These are phyloP conservation scores for Coccyzus lansbergi DNA, from an alignment of 2,797 vertebrate species.

Conservation along the genomic window DNA sequence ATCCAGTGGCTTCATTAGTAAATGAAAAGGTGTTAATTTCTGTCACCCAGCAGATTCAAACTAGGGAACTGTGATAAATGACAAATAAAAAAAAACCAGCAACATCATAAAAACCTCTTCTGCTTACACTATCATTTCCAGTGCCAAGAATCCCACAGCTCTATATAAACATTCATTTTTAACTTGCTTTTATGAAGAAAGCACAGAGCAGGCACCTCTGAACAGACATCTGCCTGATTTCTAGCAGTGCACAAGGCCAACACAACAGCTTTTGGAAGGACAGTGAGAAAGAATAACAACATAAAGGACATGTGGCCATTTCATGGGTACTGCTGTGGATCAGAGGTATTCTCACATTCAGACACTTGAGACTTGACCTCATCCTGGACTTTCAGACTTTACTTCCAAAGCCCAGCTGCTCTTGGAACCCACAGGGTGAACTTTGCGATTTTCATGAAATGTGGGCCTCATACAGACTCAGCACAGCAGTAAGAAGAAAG, in stretches of 20 bases:
- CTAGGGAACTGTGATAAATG: background rate
- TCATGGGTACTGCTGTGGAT: background rate
- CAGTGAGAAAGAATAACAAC: constrained; percentile 1
- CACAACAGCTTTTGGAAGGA: constrained; percentile 10
- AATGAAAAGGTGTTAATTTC: background rate
- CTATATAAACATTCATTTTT: constrained; percentile 30
- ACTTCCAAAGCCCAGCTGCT: constrained; percentile 4
- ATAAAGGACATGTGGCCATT: background rate
- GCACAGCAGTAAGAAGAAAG: background rate
- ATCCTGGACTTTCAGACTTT: background rate
- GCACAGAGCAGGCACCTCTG: background rate
- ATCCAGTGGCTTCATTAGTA: background rate
- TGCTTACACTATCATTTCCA: constrained; percentile 12
- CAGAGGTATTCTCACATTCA: background rate
- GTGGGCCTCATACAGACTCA: background rate
- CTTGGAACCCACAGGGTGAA: background rate
- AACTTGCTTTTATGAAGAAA: background rate
- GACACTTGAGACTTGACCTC: constrained; percentile 10
- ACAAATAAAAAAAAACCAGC: background rate
- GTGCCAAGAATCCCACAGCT: constrained; percentile 12
- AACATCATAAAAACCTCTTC: constrained; percentile 11
- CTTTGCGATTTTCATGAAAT: background rate
- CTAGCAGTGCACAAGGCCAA: background rate
- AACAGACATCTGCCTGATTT: constrained; percentile 3
- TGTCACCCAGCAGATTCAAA: background rate